These are phyloP conservation scores for Blastobasis adustella DNA, from an alignment of 2,888 invertebrate species.

Conservation along the genomic window DNA sequence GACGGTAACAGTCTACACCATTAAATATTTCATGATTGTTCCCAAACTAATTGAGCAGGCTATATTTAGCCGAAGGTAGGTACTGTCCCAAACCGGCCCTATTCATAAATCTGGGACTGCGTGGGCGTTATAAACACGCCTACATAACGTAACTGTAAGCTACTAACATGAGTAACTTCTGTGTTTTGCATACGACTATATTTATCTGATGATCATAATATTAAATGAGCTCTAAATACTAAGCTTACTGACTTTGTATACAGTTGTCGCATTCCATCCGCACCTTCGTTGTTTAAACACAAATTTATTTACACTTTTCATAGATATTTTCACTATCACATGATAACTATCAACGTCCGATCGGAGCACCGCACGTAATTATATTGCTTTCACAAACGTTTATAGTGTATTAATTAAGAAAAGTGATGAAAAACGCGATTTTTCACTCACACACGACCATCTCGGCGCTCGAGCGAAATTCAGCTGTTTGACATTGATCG, in stretches of 20 bases:
- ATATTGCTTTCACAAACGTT: conserved; percentile 18
- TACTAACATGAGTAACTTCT: background rate
- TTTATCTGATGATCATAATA: no score
- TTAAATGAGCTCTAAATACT: background rate
- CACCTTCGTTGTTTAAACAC: conserved; percentile 26
- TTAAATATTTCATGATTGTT: no score
- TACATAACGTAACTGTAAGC: background rate
- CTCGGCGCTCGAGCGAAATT: background rate
- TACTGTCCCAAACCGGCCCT: conserved; percentile 13
- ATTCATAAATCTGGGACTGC: conserved; percentile 13
- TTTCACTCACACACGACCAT: background rate
- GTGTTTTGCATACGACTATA: no score
- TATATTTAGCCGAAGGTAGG: conserved; percentile 22
- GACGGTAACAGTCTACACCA: no score
- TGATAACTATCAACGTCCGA: conserved; percentile 10
- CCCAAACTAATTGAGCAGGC: background rate
- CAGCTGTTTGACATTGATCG: conserved; percentile 17
- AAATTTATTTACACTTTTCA: conserved; percentile 25
- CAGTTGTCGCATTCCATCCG: conserved; percentile 51
- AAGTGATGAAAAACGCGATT: conserved; percentile 1
- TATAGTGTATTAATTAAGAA: conserved; percentile 14
- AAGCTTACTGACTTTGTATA: conserved; percentile 44
- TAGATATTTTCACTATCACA: conserved; percentile 20
- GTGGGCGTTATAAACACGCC: conserved; percentile 23
- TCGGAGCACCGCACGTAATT: conserved; percentile 1